Evolutionary conservation across 2,113 vertebrate species (phyloP).

Genomic region (Isichthys henryi): DNA sequence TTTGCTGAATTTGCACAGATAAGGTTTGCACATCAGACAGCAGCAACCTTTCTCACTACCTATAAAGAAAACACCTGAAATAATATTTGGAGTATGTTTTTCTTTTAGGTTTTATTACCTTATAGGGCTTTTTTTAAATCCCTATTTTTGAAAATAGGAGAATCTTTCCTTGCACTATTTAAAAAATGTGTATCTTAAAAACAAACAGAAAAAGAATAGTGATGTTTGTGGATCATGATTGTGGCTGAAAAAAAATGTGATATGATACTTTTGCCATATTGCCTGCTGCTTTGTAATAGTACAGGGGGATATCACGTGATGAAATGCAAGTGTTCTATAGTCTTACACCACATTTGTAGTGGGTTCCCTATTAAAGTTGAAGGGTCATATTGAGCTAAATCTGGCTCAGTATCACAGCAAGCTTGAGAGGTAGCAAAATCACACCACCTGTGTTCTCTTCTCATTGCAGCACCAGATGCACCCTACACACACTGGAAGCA

Average conservation of each 20-base stretch:
- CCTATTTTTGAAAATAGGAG: neutral
- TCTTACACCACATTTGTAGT: neutral
- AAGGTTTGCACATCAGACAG: neutral
- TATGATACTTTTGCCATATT: no score
- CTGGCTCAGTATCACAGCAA: neutral
- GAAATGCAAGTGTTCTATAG: neutral
- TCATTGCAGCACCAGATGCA: slow-evolving; percentile 76
- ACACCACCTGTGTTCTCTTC: neutral
- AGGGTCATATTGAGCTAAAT: neutral
- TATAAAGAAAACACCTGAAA: neutral
- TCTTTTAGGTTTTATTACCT: neutral
- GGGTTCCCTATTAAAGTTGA: neutral
- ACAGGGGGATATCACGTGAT: neutral
- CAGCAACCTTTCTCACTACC: neutral
- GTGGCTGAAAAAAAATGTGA: no score
- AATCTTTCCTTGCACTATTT: neutral
- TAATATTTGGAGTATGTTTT: neutral
- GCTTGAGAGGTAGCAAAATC: neutral
- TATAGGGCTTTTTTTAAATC: neutral
- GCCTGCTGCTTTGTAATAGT: neutral
- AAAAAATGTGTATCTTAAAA: neutral
- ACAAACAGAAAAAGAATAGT: neutral
- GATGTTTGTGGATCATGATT: neutral
- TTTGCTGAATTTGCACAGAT: neutral
- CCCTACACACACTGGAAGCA: slow-evolving; percentile 97